Conservation (phyloP, 2,888 invertebrate genomes). For the Spodoptera littoralis region DNA sequence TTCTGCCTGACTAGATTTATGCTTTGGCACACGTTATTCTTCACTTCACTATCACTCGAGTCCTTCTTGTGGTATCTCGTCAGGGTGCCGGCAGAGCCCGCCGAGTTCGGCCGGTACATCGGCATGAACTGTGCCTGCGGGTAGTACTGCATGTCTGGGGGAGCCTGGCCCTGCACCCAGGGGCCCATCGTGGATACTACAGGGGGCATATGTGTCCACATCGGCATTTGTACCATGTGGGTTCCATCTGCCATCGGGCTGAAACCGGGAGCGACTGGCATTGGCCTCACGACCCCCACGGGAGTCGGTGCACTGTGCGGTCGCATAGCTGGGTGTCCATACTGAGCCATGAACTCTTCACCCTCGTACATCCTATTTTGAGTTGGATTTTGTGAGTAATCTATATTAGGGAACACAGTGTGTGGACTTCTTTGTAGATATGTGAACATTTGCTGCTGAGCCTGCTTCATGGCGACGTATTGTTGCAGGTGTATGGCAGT, state of each 20-base stretch:
- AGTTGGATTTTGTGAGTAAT: constrained; percentile 70
- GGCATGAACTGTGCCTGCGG: constrained; percentile 82
- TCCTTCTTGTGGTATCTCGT: constrained; percentile 84
- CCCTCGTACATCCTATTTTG: constrained; percentile 76
- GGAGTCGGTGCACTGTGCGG: constrained; percentile 82
- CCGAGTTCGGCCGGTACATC: constrained; percentile 83
- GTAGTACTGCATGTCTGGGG: constrained; percentile 83
- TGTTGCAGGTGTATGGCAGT: constrained; percentile 86
- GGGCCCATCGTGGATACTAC: constrained; percentile 79
- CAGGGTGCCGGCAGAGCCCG: constrained; percentile 84
- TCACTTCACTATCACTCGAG: constrained; percentile 72
- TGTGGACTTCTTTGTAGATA: constrained; percentile 83
- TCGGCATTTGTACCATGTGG: constrained; percentile 82
- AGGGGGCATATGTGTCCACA: constrained; percentile 82
- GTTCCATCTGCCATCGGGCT: constrained; percentile 73
- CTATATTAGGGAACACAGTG: constrained; percentile 81
- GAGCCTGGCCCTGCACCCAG: constrained; percentile 78
- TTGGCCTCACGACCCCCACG: constrained; percentile 76
- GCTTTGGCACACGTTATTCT: constrained; percentile 85
- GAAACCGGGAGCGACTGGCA: constrained; percentile 74
- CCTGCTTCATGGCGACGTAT: constrained; percentile 88
- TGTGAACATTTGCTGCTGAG: constrained; percentile 85
- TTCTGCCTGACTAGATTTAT: constrained; percentile 87
- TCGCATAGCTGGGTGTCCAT: constrained; percentile 76
- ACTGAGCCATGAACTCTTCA: constrained; percentile 77